Evolutionary conservation across 2,888 invertebrate species (phyloP).

Genomic region (Leucoptera coffeella): DNA sequence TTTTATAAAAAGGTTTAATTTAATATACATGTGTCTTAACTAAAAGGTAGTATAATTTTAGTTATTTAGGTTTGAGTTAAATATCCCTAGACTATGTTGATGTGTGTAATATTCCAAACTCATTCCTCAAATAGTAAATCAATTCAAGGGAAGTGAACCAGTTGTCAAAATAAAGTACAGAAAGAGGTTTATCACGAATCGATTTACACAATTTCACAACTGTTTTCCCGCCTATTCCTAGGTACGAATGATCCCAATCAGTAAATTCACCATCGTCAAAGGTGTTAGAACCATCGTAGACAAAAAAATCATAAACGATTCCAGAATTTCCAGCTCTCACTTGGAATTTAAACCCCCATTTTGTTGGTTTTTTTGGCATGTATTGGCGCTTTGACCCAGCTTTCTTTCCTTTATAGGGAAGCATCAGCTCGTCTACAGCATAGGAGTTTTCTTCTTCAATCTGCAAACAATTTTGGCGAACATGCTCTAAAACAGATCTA

Average conservation of each 20-base stretch:
- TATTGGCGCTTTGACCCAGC: too few relatives aligned
- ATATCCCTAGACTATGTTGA: too few relatives aligned
- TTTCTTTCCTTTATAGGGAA: slow-evolving; percentile 14
- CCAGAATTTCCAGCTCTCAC: slow-evolving; percentile 12
- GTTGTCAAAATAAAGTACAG: slow-evolving; percentile 5
- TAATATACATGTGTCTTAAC: too few relatives aligned
- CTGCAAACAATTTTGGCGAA: slow-evolving; percentile 6
- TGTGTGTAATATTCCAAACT: slow-evolving; percentile 3
- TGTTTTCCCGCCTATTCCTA: slow-evolving; percentile 11
- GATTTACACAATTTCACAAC: slow-evolving; percentile 9
- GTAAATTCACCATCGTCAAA: slow-evolving; percentile 9
- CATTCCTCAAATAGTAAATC: slow-evolving; percentile 2
- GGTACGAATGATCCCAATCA: slow-evolving; percentile 8
- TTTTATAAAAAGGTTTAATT: too few relatives aligned
- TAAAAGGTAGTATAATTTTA: too few relatives aligned
- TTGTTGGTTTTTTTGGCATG: slow-evolving; percentile 13
- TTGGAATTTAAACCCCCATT: slow-evolving; percentile 15
- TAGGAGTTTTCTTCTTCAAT: slow-evolving; percentile 10
- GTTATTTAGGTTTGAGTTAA: too few relatives aligned
- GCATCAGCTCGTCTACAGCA: slow-evolving; percentile 16
- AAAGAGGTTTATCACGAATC: slow-evolving; percentile 6
- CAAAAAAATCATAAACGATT: slow-evolving; percentile 13
- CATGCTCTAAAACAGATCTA: not conserved
- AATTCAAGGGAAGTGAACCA: slow-evolving; percentile 5
- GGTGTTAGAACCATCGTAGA: slow-evolving; percentile 13